phyloP scores from a whole-genome alignment of 2,113 vertebrate species.

The Entelurus aequoreus region DNA sequence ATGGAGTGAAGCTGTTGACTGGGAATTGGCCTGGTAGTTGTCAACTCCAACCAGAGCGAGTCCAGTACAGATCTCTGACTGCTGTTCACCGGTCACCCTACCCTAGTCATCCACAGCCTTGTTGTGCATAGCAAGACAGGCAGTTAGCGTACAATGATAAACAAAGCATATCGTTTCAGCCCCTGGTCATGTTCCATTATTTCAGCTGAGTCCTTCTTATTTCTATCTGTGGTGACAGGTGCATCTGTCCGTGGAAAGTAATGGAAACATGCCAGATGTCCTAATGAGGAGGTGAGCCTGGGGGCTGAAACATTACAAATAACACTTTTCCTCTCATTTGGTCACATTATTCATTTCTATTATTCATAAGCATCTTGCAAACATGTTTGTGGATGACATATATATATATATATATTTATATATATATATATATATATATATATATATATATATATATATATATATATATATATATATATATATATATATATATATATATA shows the following conservation, averaged over 20 bases:
- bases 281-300: slow-evolving; percentile 57
- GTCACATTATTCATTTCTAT: no score
- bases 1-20: background rate
- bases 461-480: no score
- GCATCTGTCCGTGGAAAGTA: slow-evolving; percentile 61
- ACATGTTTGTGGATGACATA: no score
- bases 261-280: slow-evolving; percentile 47
- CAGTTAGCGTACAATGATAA: slow-evolving; percentile 59
- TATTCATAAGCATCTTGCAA: no score
- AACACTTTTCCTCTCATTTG: no score
- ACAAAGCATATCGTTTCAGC: slow-evolving; percentile 56
- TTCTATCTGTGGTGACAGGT: slow-evolving; percentile 65
- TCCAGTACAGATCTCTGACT: slow-evolving; percentile 36
- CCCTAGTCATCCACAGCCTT: no score
- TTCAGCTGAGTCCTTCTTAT: slow-evolving; percentile 42
- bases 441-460: no score
- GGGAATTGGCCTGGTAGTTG: slow-evolving; percentile 11
- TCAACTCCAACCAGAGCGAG: slow-evolving; percentile 21
- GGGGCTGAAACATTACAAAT: slow-evolving; percentile 29
- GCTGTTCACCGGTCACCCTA: slow-evolving; percentile 20
- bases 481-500: no score
- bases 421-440: no score
- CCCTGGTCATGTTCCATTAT: slow-evolving; percentile 65
- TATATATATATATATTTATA: no score
- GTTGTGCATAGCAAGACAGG: slow-evolving; percentile 8